Conservation (phyloP, 2,113 vertebrate species). For the Talpa occidentalis region DNA sequence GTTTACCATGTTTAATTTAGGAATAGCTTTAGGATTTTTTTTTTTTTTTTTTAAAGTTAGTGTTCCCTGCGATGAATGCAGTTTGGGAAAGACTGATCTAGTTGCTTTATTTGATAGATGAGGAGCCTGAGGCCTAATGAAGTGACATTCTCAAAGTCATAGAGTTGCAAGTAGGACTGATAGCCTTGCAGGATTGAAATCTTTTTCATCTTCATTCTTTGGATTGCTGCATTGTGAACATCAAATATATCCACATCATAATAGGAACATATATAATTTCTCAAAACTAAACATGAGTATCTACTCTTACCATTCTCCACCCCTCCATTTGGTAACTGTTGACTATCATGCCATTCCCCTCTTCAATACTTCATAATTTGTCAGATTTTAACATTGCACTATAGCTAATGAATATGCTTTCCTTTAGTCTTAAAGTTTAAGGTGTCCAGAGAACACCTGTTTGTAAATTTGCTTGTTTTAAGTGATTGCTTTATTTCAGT, state of each 20-base stretch:
- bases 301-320: neutral
- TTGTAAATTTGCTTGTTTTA: neutral
- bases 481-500: neutral
- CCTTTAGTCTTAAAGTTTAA: neutral
- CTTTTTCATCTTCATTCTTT: neutral
- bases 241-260: neutral
- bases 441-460: neutral
- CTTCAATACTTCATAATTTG: neutral
- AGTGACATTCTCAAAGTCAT: neutral
- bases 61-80: neutral
- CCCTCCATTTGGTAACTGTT: neutral
- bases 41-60: neutral
- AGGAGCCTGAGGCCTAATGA: neutral
- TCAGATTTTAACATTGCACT: neutral
- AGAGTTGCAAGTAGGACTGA: neutral
- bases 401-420: neutral
- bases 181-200: neutral
- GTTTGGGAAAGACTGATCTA: neutral
- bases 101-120: neutral
- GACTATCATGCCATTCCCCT: neutral
- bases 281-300: neutral
- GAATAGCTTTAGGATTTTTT: neutral
- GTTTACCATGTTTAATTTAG: conserved; percentile 35
- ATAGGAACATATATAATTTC: neutral
- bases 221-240: neutral